Base-by-base conservation (phyloP, 2,113 vertebrate genomes). In the Hemicordylus capensis region DNA sequence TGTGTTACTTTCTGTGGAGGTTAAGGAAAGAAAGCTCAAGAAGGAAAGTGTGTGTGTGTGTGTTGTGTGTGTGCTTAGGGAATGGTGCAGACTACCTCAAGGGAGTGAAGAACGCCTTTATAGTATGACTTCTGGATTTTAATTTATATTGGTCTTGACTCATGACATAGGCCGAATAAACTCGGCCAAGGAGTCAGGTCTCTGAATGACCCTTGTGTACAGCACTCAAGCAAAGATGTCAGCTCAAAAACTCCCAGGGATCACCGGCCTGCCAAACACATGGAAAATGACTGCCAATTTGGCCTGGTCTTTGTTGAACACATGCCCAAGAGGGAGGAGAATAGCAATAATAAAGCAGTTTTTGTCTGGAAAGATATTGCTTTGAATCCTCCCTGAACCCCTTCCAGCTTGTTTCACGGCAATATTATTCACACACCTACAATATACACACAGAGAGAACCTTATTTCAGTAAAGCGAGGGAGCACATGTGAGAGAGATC, bases 221-320 rank as follows among this genome's bases (percentile, higher is more conserved):
- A 95, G 95, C 92, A 90, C 93, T 96, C 95, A 94, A 93, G 96
- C 96, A 95, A 95, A 97, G 96, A 96, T 94, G 96, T 97, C 94
- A 97, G 94, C 96, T 87, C 64, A 95, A 95, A 96, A 96, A 94
- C 97, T 98, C 97, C 95, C 94, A 95, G 96, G 95, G 97, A 98
- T 96, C 97, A 96, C 73, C 66, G 94, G 95, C 92, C 97, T 98
- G 97, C 97, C 98, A 98, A 97, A 94, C 93, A 85, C 95, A 97
- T 92, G 94, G 96, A 97, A 97, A 98, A 97, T 94, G 94, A 96
- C 97, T 98, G 97, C 98, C 98, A 98, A 98, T 98, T 98, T 98
- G 97, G 97, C 96, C 97, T 96, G 95, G 96, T 97, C 97, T 98
- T 96, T 96, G 96, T 96, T 98, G 98, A 99, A 97, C 96, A 85